These are phyloP conservation scores for Willowsia nigromaculata DNA, from an alignment of 2,888 invertebrate species.

Conservation along the genomic window DNA sequence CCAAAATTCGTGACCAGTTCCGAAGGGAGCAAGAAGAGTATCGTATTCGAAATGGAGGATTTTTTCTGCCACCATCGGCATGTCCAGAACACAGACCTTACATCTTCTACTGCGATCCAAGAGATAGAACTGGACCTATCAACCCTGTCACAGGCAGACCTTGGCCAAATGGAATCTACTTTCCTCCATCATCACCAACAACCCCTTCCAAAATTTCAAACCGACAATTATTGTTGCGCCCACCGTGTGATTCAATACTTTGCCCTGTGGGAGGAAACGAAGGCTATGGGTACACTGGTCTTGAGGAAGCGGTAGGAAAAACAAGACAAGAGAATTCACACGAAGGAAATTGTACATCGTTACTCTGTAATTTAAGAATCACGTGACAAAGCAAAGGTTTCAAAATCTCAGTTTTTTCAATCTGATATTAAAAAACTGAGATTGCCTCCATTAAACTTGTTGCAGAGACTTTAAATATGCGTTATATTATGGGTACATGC, in stretches of 20 bases:
- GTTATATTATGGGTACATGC: too few relatives aligned
- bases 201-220: background rate
- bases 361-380: background rate
- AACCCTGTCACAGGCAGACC: background rate
- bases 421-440: too few relatives aligned
- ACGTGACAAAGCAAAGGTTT: too few relatives aligned
- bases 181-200: background rate
- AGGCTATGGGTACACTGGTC: constrained; percentile 1
- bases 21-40: background rate
- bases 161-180: background rate
- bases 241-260: background rate
- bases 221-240: background rate
- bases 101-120: constrained; percentile 16
- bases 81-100: background rate
- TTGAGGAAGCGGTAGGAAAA: background rate
- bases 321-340: background rate
- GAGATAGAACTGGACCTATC: background rate
- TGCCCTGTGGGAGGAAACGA: background rate
- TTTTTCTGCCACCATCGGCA: background rate
- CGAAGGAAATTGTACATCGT: background rate
- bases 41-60: background rate
- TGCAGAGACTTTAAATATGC: too few relatives aligned
- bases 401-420: too few relatives aligned
- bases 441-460: too few relatives aligned
- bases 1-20: background rate